A percentile compares a stretch with the other conserved stretches of the same genome.
These are phyloP conservation scores for Leptogaster cylindrica DNA, from an alignment of 2,888 invertebrate genomes.

Conservation along the genomic window DNA sequence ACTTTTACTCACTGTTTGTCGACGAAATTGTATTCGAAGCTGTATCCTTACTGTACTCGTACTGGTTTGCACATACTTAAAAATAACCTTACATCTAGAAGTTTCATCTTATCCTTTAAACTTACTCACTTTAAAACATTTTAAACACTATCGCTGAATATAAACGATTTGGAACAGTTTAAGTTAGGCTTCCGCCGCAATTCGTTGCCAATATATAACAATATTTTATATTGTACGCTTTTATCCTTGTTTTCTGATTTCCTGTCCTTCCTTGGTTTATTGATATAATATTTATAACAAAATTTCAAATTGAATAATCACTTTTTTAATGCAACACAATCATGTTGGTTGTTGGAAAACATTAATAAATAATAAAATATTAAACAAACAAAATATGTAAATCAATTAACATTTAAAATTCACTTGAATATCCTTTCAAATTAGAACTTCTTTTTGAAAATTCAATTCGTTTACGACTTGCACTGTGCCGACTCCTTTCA, in stretches of 20 bases:
- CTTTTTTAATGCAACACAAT: too few species aligned
- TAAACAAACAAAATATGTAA: too few species aligned
- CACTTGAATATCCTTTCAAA: slow-evolving; percentile 13
- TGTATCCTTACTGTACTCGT: too few species aligned
- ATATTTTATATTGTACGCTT: too few species aligned
- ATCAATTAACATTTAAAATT: slow-evolving; percentile 11
- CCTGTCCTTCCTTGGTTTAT: too few species aligned
- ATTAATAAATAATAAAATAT: too few species aligned
- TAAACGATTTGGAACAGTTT: slow-evolving; percentile 17
- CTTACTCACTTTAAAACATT: slow-evolving; percentile 5
- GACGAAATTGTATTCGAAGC: too few species aligned
- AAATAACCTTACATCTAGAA: neutral
- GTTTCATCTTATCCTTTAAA: neutral
- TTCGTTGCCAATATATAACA: slow-evolving; percentile 12
- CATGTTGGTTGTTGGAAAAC: too few species aligned
- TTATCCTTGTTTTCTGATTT: too few species aligned
- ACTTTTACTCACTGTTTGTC: neutral
- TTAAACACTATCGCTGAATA: slow-evolving; percentile 12
- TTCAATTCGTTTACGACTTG: slow-evolving; percentile 8
- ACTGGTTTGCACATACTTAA: too few species aligned
- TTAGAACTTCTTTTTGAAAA: slow-evolving; percentile 26
- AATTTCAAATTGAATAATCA: too few species aligned
- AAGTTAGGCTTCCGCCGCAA: slow-evolving; percentile 28
- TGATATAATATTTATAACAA: too few species aligned
- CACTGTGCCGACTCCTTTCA: slow-evolving; percentile 13